These are phyloP conservation scores for Lichenostomus cassidix DNA, from an alignment of 2,113 vertebrate genomes.

Conservation along the genomic window DNA sequence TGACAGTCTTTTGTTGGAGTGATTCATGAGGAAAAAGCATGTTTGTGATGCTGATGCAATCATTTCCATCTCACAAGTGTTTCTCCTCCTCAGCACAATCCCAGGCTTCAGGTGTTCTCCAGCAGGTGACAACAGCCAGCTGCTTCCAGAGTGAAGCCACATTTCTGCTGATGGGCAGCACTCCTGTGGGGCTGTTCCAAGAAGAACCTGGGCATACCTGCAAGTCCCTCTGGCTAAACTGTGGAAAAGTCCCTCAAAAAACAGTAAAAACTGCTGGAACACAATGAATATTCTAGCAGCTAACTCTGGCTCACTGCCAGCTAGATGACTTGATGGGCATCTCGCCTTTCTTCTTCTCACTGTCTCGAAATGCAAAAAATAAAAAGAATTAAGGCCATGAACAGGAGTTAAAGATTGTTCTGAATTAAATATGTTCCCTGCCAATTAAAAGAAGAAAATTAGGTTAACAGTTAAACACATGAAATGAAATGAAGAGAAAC, in stretches of 20 bases:
- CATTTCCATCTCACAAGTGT: accelerated
- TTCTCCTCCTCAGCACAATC: neutral
- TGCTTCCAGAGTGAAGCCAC: neutral
- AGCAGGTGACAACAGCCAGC: neutral
- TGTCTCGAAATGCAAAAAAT: neutral
- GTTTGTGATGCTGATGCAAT: neutral
- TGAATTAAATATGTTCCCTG: neutral
- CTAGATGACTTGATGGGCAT: neutral
- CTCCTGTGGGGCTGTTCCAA: neutral
- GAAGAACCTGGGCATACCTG: neutral
- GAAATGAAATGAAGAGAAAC: neutral
- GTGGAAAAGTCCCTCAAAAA: neutral
- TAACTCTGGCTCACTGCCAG: neutral
- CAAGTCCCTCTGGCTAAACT: neutral
- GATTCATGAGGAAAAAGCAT: neutral
- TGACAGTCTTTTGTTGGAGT: neutral
- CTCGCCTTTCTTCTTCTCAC: neutral
- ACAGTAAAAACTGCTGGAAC: neutral
- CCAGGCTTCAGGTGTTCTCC: neutral
- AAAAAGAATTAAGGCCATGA: neutral
- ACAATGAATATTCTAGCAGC: neutral
- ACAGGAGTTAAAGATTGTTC: neutral
- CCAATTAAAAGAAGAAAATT: neutral
- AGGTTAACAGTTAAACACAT: neutral
- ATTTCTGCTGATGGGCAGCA: neutral